Evolutionary conservation across 2,888 invertebrate genomes (phyloP), one percentile per base, ranked within the genome.

Genomic region (Dichetophora obliterata): DNA sequence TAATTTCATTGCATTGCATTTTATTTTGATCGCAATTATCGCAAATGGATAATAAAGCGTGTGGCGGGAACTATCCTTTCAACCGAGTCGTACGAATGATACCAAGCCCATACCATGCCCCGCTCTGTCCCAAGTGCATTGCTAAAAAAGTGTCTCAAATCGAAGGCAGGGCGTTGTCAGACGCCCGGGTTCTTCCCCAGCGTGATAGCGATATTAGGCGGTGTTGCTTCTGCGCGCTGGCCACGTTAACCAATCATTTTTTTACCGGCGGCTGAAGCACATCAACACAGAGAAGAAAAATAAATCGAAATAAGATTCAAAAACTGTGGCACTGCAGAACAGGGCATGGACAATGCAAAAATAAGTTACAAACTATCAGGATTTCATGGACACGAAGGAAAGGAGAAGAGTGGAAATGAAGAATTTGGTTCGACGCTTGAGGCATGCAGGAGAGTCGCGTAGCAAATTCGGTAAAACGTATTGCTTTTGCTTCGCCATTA

Each of bases 11-110:
- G 72, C 68, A 68, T 37, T 27, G 68, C 72, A 72, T 72, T 72
- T 72, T 43, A 66, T 74, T 77, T 77, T 75, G 75, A 48, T 76
- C 66, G 57, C 75, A 77, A 80, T 80, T 77, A 75, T 77, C 63
- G 61, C 76, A 78, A 80, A 80, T 79, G 72, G 74, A 72, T 75
- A 69, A 77, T 78, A 76, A 81, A 75, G 78, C 77, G 61, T 76
- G 27, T 57, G 76, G 43, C 72, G 59, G 3, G 34, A 27, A 59
- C 59, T 24, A 59, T 59, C 14, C 34, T 22, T 57, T 57, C 37
- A 70, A 59, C 71, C 66, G 14, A 68, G 63, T 11, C 63, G n/a
- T 54, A 61, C n/a, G 31, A 6, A n/a, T 11, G 14, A n/a, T 31
- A n/a, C 54, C 22, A 19, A n/a, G 19, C 19, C 22, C 22, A 22